Conservation (phyloP, 2,797 vertebrate genomes). For the Buphagus erythrorhynchus region DNA sequence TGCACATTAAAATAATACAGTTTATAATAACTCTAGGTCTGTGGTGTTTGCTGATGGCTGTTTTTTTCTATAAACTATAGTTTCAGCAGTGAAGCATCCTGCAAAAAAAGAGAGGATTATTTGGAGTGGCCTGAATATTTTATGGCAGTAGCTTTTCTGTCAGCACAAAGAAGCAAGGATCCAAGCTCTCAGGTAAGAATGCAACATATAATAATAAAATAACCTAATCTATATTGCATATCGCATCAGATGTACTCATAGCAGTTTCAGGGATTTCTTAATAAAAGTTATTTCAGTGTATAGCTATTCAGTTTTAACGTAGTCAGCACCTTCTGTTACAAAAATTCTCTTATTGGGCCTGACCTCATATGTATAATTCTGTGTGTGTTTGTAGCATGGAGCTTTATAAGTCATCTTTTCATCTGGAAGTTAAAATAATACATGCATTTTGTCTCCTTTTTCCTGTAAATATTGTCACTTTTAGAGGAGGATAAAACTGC, state of each 20-base stretch:
- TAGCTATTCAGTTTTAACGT: background rate
- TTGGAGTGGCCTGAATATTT: constrained; percentile 98
- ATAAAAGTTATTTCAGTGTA: background rate
- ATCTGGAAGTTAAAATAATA: background rate
- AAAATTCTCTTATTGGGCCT: background rate
- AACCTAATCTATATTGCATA: background rate
- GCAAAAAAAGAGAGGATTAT: constrained; percentile 90
- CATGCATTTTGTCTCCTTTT: background rate
- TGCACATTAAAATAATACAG: background rate
- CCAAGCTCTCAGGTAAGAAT: constrained; percentile 90
- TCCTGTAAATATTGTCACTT: background rate
- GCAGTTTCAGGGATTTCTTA: background rate
- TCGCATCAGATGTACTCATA: background rate
- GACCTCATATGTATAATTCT: background rate
- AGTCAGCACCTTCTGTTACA: constrained; percentile 24
- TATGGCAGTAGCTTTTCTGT: constrained; percentile 96
- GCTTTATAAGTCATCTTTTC: background rate
- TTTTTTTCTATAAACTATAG: background rate
- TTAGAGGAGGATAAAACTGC: background rate
- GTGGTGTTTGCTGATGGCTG: constrained; percentile 9
- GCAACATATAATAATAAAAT: background rate
- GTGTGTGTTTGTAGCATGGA: background rate
- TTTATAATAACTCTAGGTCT: background rate
- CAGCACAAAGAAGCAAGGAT: constrained; percentile 97
- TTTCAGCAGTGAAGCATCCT: constrained; percentile 52